Conservation (phyloP, 2,113 vertebrate genomes). For the Rhipidura dahli region DNA sequence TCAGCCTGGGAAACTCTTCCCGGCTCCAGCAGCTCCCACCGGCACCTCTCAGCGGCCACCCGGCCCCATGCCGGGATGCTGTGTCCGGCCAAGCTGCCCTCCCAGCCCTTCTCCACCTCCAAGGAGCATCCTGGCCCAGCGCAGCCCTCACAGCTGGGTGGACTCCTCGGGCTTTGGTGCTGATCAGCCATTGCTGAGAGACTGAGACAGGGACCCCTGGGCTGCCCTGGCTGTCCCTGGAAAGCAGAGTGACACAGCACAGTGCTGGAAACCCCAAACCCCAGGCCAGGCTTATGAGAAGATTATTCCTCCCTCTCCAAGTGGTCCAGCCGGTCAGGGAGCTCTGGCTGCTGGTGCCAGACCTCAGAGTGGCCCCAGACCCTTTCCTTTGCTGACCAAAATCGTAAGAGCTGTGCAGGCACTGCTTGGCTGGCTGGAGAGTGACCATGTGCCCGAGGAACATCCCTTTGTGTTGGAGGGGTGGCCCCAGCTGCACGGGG, state of each 20-base stretch:
- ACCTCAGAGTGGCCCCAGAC: not conserved
- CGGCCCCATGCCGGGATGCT: not conserved
- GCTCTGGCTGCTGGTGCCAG: not conserved
- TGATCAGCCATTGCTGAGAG: not conserved
- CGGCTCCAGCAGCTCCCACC: not conserved
- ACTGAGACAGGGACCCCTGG: not conserved
- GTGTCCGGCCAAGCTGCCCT: rapidly evolving
- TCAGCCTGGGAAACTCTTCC: not conserved
- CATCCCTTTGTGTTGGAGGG: not conserved
- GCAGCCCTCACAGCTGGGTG: rapidly evolving
- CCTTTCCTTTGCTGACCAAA: not conserved
- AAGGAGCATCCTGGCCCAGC: not conserved
- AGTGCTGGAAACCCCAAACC: rapidly evolving
- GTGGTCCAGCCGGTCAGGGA: rapidly evolving
- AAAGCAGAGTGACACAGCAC: too few species aligned
- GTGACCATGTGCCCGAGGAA: not conserved
- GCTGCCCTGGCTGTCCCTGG: not conserved
- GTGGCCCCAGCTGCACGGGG: not conserved
- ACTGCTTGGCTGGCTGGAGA: not conserved
- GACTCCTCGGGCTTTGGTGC: rapidly evolving
- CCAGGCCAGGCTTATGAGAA: not conserved
- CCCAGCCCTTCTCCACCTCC: not conserved
- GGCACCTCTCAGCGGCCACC: rapidly evolving
- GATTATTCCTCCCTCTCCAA: not conserved
- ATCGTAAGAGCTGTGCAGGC: not conserved